A percentile compares a stretch with the other conserved stretches of the same genome.
Evolutionary conservation across 30 jellyfish, hydroid and myxozoan species (phyloP).

Genomic region (Morbakka virulenta): DNA sequence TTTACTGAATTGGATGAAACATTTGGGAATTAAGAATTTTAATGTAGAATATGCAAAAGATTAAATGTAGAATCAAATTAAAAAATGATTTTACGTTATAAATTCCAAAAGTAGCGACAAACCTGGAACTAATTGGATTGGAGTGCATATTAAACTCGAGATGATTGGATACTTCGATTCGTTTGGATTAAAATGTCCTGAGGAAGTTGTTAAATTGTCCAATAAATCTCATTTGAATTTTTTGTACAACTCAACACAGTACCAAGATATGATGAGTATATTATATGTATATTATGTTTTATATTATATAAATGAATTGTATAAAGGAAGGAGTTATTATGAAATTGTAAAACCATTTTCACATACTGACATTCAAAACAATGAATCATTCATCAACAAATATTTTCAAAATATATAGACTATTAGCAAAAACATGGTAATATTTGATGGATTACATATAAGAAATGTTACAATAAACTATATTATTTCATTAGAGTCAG

Average conservation of each 20-base stretch:
- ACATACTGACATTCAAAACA: conserved; percentile 1
- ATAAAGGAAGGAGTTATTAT: conserved; percentile 12
- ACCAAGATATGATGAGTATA: conserved; percentile 20
- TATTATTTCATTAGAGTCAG: not conserved
- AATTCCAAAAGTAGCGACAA: not conserved
- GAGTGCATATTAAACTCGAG: not conserved
- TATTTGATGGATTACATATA: too few relatives aligned
- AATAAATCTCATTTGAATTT: conserved; percentile 1
- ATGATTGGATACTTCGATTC: conserved; percentile 1
- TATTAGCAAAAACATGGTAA: not conserved
- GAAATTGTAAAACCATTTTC: too few relatives aligned
- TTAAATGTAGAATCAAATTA: not conserved
- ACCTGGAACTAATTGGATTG: conserved; percentile 21
- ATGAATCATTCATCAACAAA: not conserved
- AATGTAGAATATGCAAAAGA: conserved; percentile 8
- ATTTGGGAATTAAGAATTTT: conserved; percentile 16
- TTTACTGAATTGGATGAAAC: conserved; percentile 16
- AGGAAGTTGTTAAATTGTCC: conserved; percentile 15
- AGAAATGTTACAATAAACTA: not conserved
- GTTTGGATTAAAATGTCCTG: conserved; percentile 20
- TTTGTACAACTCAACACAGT: conserved; percentile 14
- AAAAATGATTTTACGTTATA: conserved; percentile 3
- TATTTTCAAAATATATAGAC: conserved; percentile 12
- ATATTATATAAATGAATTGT: conserved; percentile 4
- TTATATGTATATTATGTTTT: conserved; percentile 13